Percentiles rank a stretch among this genome's conserved stretches.
Evolutionary conservation across 2,888 invertebrate species (phyloP).

Genomic region (Encarsia formosa): DNA sequence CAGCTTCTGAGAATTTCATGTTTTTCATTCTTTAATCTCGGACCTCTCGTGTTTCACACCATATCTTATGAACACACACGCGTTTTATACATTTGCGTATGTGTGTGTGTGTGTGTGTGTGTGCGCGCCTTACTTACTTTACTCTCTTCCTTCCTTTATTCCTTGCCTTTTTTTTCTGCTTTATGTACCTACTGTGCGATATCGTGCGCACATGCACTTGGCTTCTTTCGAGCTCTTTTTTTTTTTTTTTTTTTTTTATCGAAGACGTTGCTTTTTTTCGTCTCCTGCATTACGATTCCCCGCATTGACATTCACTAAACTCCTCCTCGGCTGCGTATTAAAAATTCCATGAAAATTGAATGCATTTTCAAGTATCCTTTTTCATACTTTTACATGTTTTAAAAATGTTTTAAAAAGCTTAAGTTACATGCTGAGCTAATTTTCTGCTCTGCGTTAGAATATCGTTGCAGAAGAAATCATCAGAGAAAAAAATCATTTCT

Average conservation of each 20-base stretch:
- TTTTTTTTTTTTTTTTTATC: conserved; percentile 12
- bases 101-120: background rate
- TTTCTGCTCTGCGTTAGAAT: no score
- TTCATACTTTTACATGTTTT: no score
- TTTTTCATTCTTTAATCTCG: conserved; percentile 52
- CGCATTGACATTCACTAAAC: no score
- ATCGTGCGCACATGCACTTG: conserved; percentile 6
- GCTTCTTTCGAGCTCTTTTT: conserved; percentile 7
- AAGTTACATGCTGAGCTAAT: no score
- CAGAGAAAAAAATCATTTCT: no score
- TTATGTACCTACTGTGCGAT: background rate
- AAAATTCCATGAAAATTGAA: no score
- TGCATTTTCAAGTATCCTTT: no score
- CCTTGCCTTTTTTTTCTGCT: background rate
- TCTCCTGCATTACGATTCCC: no score
- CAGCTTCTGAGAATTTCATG: conserved; percentile 49
- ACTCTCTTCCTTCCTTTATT: background rate
- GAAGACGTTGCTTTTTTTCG: no score
- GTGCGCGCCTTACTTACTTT: background rate
- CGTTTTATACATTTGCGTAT: background rate
- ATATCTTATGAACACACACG: conserved; percentile 37
- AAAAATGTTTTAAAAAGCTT: no score
- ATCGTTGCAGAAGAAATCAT: no score
- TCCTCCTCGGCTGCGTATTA: no score
- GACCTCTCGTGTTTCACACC: conserved; percentile 50